Conservation (phyloP, 1,140 invertebrate genomes). For the Drosophila busckii region DNA sequence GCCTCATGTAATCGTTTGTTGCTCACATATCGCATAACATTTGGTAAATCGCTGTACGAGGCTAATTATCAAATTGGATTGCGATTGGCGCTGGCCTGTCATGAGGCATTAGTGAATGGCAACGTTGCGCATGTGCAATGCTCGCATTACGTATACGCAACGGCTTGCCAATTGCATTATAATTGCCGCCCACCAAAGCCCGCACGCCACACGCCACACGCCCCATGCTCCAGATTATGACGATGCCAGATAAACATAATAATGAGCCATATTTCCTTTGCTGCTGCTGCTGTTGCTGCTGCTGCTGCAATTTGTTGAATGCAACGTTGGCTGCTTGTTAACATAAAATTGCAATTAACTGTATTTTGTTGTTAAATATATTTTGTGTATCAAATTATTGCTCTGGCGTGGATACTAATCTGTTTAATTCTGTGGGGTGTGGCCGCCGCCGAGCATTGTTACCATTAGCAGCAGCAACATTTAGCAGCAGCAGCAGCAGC, state of each 20-base stretch:
- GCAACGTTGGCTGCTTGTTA: conserved; percentile 47
- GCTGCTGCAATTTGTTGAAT: conserved; percentile 49
- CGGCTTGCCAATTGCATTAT: conserved; percentile 32
- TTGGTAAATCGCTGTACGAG: conserved; percentile 26
- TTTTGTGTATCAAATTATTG: too few relatives aligned
- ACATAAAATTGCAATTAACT: conserved; percentile 60
- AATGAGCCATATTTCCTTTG: conserved; percentile 19
- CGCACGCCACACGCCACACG: conserved; percentile 5
- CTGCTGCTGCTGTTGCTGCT: conserved; percentile 8
- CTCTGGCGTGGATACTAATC: conserved; percentile 22
- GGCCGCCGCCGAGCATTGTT: conserved; percentile 9
- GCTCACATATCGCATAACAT: too few relatives aligned
- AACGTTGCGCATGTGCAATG: conserved; percentile 55
- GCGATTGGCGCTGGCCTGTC: conserved; percentile 45
- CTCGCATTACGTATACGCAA: conserved; percentile 58
- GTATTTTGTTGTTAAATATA: conserved; percentile 42
- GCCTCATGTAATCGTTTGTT: too few relatives aligned
- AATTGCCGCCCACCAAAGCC: conserved; percentile 38
- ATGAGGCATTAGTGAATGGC: conserved; percentile 38
- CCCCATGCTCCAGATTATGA: conserved; percentile 36
- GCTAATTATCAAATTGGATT: conserved; percentile 62
- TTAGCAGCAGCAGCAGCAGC: too few relatives aligned
- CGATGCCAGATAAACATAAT: conserved; percentile 58
- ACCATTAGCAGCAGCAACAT: too few relatives aligned
- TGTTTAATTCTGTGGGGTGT: conserved; percentile 12